These are phyloP conservation scores for Caerostris extrusa DNA, from an alignment of 1,140 invertebrate genomes.

Conservation along the genomic window DNA sequence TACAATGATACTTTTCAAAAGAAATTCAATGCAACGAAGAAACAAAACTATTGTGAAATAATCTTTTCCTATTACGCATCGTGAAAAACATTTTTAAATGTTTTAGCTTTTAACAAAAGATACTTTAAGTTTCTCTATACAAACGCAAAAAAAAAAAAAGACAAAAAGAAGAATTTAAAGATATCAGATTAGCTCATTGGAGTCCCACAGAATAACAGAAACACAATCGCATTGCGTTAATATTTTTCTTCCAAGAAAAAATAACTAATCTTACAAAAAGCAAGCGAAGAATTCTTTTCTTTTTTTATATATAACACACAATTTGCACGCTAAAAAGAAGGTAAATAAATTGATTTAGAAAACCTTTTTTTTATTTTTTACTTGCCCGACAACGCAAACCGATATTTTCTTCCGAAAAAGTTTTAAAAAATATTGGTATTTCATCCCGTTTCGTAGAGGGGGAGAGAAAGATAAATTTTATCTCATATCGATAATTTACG, in stretches of 20 bases:
- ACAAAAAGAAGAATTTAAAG: constrained; percentile 19
- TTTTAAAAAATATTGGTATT: constrained; percentile 59
- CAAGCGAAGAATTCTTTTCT: background rate
- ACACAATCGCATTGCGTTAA: constrained; percentile 1
- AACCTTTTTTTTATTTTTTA: background rate
- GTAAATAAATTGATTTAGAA: constrained; percentile 13
- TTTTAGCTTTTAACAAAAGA: background rate
- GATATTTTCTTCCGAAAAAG: constrained; percentile 28
- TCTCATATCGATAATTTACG: constrained; percentile 52
- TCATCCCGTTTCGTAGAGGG: background rate
- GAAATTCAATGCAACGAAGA: background rate
- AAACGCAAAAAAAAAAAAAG: background rate
- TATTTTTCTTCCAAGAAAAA: background rate
- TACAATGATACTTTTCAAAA: background rate
- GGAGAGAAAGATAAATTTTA: constrained; percentile 14
- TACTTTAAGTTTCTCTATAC: background rate
- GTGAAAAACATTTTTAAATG: background rate
- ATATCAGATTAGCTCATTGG: constrained; percentile 15
- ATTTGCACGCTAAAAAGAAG: constrained; percentile 8
- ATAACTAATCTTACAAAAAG: background rate
- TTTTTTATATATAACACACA: background rate
- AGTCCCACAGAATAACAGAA: background rate
- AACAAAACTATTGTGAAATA: background rate
- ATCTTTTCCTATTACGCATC: background rate
- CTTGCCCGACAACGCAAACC: background rate